Base-by-base conservation (phyloP, 2,113 vertebrate genomes). In the Dicrurus megarhynchus region DNA sequence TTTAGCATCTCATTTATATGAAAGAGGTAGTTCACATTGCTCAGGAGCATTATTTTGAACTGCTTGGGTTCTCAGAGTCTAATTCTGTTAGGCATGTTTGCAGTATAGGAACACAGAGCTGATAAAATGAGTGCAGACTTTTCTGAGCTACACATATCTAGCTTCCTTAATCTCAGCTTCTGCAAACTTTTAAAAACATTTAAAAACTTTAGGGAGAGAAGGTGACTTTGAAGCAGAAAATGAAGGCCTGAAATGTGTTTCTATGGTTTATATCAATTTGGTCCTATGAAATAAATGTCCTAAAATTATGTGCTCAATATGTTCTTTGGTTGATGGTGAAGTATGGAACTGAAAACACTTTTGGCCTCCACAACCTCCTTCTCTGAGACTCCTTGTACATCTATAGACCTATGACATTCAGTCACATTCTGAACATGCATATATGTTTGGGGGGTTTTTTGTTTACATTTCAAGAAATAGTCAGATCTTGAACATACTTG, bases 381-480 rank as follows among this genome's bases (percentile, higher is more conserved):
- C 55, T 73, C 22, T 70, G 60, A 44, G n/a, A 41, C 5, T 33
- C 5, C 13, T 65, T 6, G 2, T n/a, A 2, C 46, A 9, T 39
- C 13, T 59, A 9, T 19, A 55, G 27, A 30, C 6, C 3, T 47
- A 6, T 68, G 35, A 73, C 33, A 56, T 60, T 73, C 9, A 56
- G 19, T 52, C 26, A 13, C 6, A 4, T 14, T 61, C 46, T 81
- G 18, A 83, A 86, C 0, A 2, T 33, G 16, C 5, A 5, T 57
- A 30, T 87, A n/a, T 23, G 1, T 63, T 76, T 59, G 4, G 5
- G 3, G 2, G 0, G 1, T 61, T 59, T 82, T 56, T 27, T 27
- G 14, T 88, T 68, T 47, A 30, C 14, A 16, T 57, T 87, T 84
- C 49, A 37, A 44, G 19, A 81, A 81, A 8, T 37, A 52, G 24